phyloP scores from a whole-genome alignment of 2,113 vertebrate species.

The Corythaeola cristata region DNA sequence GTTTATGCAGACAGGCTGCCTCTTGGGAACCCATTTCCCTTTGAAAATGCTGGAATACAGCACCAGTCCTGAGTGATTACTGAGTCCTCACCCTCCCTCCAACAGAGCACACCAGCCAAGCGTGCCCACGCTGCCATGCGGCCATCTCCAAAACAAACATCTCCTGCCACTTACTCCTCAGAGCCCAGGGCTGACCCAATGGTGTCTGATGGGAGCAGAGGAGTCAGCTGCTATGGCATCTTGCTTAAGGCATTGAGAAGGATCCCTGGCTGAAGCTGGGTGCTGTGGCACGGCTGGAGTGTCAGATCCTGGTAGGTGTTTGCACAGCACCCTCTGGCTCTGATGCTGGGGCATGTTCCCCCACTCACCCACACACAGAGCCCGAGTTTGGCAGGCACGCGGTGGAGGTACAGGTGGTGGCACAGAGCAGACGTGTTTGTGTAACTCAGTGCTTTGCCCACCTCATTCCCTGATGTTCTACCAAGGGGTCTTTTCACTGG shows the following conservation, averaged over 20 bases:
- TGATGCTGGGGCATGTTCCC: not conserved
- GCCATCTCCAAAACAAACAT: not conserved
- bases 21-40: not conserved
- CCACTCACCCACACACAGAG: rapidly evolving
- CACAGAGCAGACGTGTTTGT: not conserved
- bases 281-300: not conserved
- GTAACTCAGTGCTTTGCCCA: not conserved
- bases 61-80: too few relatives aligned
- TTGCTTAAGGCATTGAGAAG: not conserved
- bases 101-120: not conserved
- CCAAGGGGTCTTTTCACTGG: not conserved
- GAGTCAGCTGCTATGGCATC: not conserved
- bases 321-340: not conserved
- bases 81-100: not conserved
- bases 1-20: not conserved
- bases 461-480: not conserved
- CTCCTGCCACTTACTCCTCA: not conserved
- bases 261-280: not conserved
- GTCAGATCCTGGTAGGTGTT: not conserved
- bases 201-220: not conserved
- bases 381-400: rapidly evolving
- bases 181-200: not conserved
- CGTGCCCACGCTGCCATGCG: not conserved
- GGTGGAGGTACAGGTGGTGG: not conserved
- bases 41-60: not conserved